These are phyloP conservation scores for Esperia sulphurella DNA, from an alignment of 2,888 invertebrate species.

Conservation along the genomic window DNA sequence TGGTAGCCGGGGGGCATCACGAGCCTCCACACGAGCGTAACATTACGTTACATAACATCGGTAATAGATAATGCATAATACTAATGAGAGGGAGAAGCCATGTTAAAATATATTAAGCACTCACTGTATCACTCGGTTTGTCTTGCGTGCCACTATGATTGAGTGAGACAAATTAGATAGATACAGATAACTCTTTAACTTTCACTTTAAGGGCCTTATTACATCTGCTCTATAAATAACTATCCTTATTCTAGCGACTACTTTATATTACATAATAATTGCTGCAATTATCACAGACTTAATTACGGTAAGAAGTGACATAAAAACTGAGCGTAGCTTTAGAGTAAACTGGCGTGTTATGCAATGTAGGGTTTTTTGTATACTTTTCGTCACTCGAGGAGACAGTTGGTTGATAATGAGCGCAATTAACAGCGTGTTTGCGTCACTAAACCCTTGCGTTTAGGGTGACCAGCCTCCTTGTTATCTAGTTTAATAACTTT, in stretches of 20 bases:
- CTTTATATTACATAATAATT: conserved; percentile 12
- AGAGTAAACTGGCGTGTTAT: conserved; percentile 32
- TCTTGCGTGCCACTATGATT: conserved; percentile 49
- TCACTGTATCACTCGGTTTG: conserved; percentile 46
- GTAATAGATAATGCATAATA: conserved; percentile 71
- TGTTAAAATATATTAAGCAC: conserved; percentile 67
- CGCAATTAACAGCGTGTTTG: conserved; percentile 59
- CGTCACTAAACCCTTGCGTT: conserved; percentile 35
- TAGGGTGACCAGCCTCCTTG: too few relatives aligned
- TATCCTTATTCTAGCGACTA: conserved; percentile 6
- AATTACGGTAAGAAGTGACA: conserved; percentile 14
- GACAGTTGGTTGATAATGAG: conserved; percentile 58
- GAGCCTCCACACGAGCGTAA: conserved; percentile 41
- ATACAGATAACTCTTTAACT: conserved; percentile 45
- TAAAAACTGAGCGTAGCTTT: conserved; percentile 19
- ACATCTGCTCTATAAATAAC: conserved; percentile 13
- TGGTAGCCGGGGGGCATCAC: conserved; percentile 54
- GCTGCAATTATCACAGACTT: conserved; percentile 9
- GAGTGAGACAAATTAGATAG: conserved; percentile 70
- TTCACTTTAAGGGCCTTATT: conserved; percentile 61
- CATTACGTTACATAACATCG: conserved; percentile 49
- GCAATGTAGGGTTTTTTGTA: conserved; percentile 54
- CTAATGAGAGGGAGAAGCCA: conserved; percentile 71
- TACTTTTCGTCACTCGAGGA: conserved; percentile 57
- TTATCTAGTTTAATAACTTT: too few relatives aligned